A percentile compares a stretch with the other conserved stretches of the same genome.
These are phyloP conservation scores for Meiosimyza platycephala DNA, from an alignment of 2,888 invertebrate species.

Conservation along the genomic window DNA sequence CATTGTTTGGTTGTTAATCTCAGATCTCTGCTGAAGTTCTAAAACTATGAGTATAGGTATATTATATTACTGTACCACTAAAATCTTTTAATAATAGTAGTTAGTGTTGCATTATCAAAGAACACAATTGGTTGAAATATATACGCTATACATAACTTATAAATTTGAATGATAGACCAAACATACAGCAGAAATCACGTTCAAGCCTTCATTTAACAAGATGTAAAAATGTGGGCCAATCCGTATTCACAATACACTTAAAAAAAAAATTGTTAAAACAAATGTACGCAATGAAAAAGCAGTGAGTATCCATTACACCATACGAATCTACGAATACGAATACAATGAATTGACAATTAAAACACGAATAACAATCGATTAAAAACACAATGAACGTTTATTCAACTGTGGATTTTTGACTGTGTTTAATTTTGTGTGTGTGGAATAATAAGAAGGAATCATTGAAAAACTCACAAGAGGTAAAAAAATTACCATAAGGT, in stretches of 20 bases:
- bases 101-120: too few relatives aligned
- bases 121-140: too few relatives aligned
- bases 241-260: constrained; percentile 1
- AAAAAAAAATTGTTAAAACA: background rate
- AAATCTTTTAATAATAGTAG: too few relatives aligned
- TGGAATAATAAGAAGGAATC: constrained; percentile 47
- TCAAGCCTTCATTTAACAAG: constrained; percentile 14
- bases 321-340: background rate
- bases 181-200: background rate
- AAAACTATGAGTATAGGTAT: too few relatives aligned
- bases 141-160: too few relatives aligned
- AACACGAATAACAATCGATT: constrained; percentile 20
- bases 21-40: too few relatives aligned
- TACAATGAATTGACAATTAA: constrained; percentile 25
- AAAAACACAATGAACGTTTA: constrained; percentile 30
- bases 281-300: constrained; percentile 20
- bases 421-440: constrained; percentile 11
- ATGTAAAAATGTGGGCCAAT: constrained; percentile 12
- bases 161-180: background rate
- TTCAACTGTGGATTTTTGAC: constrained; percentile 27
- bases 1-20: too few relatives aligned
- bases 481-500: constrained; percentile 82
- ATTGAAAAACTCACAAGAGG: constrained; percentile 67
- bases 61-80: too few relatives aligned
- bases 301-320: constrained; percentile 23